Evolutionary conservation across 1,140 invertebrate species (phyloP).

Genomic region (Orius insidiosus): DNA sequence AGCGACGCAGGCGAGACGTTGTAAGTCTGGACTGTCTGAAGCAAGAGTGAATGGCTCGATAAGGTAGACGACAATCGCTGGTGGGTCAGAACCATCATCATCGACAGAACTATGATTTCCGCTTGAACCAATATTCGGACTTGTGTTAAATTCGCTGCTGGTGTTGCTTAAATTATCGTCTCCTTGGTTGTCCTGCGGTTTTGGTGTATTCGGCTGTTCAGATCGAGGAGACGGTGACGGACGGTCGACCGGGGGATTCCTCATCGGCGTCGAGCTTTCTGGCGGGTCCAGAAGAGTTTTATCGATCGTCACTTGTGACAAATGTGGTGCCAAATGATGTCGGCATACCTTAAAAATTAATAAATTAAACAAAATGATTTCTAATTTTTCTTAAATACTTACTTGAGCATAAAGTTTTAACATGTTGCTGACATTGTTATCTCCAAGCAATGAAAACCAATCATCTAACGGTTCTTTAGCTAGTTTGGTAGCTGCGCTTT

Average conservation of each 20-base stretch:
- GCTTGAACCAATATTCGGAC: not conserved
- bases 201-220: constrained; percentile 29
- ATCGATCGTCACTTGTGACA: constrained; percentile 64
- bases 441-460: constrained; percentile 73
- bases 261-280: constrained; percentile 27
- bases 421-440: constrained; percentile 60
- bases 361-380: constrained; percentile 23
- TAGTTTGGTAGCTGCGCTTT: constrained; percentile 38
- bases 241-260: constrained; percentile 23
- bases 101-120: constrained; percentile 25
- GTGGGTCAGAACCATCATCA: constrained; percentile 62
- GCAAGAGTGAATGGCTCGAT: constrained; percentile 76
- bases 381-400: too few species aligned
- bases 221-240: constrained; percentile 38
- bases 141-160: not conserved
- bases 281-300: constrained; percentile 56
- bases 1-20: constrained; percentile 62
- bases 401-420: constrained; percentile 75
- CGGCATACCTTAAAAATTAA: constrained; percentile 36
- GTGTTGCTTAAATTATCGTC: not conserved
- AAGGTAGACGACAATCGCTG: constrained; percentile 83
- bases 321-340: constrained; percentile 60
- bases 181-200: constrained; percentile 23
- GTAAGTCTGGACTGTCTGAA: constrained; percentile 42
- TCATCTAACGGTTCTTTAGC: constrained; percentile 66